These are phyloP conservation scores for Mormyrus lacerda DNA, from an alignment of 2,113 vertebrate genomes.

Conservation along the genomic window DNA sequence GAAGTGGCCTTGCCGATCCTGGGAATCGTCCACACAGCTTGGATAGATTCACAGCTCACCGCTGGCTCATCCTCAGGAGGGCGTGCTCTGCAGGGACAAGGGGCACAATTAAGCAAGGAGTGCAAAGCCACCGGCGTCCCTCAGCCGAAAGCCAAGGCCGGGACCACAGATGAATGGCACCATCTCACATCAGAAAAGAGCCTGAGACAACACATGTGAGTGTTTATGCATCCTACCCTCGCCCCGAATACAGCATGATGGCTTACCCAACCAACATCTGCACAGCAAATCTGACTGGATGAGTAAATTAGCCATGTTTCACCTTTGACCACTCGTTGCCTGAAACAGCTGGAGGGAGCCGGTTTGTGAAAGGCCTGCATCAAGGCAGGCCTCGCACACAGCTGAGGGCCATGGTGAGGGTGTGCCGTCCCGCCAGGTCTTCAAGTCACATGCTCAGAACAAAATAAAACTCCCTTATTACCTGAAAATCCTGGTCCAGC, in stretches of 20 bases:
- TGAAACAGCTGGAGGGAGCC: slow-evolving; percentile 45
- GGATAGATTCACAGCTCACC: slow-evolving; percentile 19
- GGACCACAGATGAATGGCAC: slow-evolving; percentile 62
- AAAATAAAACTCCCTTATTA: not conserved
- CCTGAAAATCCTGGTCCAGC: not conserved
- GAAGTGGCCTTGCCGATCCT: not conserved
- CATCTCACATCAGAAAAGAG: slow-evolving; percentile 53
- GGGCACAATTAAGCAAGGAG: not conserved
- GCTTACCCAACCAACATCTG: slow-evolving; percentile 67
- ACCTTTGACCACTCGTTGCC: slow-evolving; percentile 50
- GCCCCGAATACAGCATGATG: slow-evolving; percentile 58
- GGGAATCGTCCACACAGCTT: not conserved
- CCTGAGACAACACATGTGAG: slow-evolving; percentile 31
- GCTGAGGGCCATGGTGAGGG: not conserved
- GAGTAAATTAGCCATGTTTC: slow-evolving; percentile 73
- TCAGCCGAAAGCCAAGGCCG: slow-evolving; percentile 33
- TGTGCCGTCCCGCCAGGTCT: not conserved
- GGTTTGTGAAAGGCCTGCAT: slow-evolving; percentile 52
- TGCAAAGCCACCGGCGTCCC: slow-evolving; percentile 4
- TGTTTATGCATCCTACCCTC: slow-evolving; percentile 31
- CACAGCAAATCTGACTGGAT: slow-evolving; percentile 71
- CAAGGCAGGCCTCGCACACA: not conserved
- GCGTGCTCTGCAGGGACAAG: slow-evolving; percentile 28
- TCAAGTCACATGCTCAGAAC: not conserved
- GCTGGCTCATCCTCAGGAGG: slow-evolving; percentile 30